A percentile compares a stretch with the other conserved stretches of the same genome.
Evolutionary conservation across 2,797 vertebrate genomes (phyloP).

Genomic region (Agapornis canus): DNA sequence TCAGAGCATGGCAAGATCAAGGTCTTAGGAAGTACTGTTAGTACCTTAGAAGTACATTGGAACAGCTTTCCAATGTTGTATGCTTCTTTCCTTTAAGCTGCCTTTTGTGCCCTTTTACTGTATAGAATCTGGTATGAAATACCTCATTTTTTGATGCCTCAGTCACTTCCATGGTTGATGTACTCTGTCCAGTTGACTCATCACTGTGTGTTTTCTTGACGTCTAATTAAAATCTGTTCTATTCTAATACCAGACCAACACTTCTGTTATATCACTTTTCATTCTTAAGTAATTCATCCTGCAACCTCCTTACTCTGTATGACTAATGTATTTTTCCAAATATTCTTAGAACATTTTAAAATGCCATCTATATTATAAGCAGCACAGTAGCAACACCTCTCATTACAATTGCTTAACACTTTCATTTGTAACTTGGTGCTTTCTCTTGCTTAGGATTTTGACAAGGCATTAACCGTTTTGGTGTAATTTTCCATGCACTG

Average conservation of each 20-base stretch:
- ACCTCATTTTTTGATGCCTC: background rate
- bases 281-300: constrained; percentile 60
- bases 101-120: background rate
- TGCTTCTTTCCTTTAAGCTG: background rate
- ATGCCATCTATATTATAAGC: constrained; percentile 59
- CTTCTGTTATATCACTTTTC: constrained; percentile 55
- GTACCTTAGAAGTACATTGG: background rate
- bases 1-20: background rate
- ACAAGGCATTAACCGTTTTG: background rate
- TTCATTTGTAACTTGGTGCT: constrained; percentile 33
- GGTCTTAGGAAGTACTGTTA: background rate
- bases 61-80: background rate
- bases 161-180: constrained; percentile 34
- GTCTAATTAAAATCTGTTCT: constrained; percentile 61
- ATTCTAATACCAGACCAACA: constrained; percentile 53
- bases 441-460: constrained; percentile 28
- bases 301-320: constrained; percentile 45
- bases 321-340: constrained; percentile 64
- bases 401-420: background rate
- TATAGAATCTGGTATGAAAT: background rate
- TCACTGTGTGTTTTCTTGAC: constrained; percentile 48
- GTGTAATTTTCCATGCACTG: constrained; percentile 28
- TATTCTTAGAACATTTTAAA: constrained; percentile 66
- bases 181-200: constrained; percentile 55
- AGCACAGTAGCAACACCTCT: constrained; percentile 9